These are phyloP conservation scores for Lissonota sp. DNA, from an alignment of 2,888 invertebrate species.

Conservation along the genomic window DNA sequence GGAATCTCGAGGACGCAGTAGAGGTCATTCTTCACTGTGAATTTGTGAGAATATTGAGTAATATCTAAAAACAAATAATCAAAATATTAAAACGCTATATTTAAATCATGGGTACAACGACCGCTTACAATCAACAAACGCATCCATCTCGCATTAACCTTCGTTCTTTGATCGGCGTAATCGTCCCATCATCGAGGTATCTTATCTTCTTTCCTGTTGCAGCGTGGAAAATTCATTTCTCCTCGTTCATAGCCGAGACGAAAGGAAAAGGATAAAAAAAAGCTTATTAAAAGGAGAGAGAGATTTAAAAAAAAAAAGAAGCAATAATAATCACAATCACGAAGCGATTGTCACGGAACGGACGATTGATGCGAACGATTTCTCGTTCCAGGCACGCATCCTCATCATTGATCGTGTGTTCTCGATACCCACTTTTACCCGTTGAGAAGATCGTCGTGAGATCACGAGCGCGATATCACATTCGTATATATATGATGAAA, in stretches of 20 bases:
- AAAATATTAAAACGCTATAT: too few species aligned
- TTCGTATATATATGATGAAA: conserved; percentile 25
- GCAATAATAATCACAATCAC: neutral
- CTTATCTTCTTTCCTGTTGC: neutral
- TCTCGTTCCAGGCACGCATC: conserved; percentile 39
- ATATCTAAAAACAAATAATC: neutral
- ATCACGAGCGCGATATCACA: conserved; percentile 34
- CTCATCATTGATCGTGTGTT: conserved; percentile 38
- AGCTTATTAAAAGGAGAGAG: neutral
- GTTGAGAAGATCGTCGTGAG: conserved; percentile 13
- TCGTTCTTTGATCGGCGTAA: conserved; percentile 13
- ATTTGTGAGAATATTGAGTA: neutral
- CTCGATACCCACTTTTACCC: conserved; percentile 65
- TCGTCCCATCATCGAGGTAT: neutral
- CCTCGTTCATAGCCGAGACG: too few species aligned
- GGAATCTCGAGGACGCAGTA: conserved; percentile 11
- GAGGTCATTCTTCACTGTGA: conserved; percentile 5
- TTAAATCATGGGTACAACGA: too few species aligned
- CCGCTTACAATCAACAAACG: too few species aligned
- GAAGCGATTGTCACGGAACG: conserved; percentile 33
- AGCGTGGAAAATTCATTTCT: too few species aligned
- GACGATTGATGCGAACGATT: conserved; percentile 41
- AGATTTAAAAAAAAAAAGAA: neutral
- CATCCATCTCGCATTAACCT: neutral
- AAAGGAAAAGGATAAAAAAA: neutral